Conservation (phyloP, 1,140 invertebrate genomes). For the Protaetia brevitarsis region DNA sequence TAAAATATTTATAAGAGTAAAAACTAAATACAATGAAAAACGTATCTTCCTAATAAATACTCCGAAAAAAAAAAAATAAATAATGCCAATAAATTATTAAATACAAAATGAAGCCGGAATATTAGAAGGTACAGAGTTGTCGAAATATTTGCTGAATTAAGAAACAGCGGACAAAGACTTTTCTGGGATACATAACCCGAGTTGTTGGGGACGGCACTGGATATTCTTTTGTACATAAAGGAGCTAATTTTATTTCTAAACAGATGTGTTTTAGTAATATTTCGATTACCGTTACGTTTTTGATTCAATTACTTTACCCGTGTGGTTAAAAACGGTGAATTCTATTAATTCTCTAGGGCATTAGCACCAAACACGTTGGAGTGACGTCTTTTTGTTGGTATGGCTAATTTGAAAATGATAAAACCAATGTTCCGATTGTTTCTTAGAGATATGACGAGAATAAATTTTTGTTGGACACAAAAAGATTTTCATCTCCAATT, state of each 20-base stretch:
- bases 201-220: background rate
- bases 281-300: background rate
- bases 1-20: background rate
- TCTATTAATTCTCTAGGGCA: background rate
- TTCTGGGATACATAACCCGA: background rate
- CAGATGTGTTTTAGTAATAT: background rate
- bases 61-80: conserved; percentile 14
- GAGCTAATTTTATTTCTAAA: conserved; percentile 8
- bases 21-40: conserved; percentile 2
- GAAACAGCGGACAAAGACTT: background rate
- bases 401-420: background rate
- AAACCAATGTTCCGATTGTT: background rate
- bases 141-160: background rate
- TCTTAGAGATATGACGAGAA: background rate
- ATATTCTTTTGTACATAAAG: background rate
- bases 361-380: background rate
- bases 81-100: conserved; percentile 19
- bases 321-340: conserved; percentile 3
- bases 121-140: background rate
- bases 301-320: background rate
- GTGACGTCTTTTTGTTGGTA: background rate
- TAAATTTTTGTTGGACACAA: background rate
- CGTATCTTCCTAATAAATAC: conserved; percentile 15
- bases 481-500: background rate
- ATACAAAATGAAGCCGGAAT: conserved; percentile 11